Conservation (phyloP, 2,797 vertebrate species). For the Protonibea diacanthus region DNA sequence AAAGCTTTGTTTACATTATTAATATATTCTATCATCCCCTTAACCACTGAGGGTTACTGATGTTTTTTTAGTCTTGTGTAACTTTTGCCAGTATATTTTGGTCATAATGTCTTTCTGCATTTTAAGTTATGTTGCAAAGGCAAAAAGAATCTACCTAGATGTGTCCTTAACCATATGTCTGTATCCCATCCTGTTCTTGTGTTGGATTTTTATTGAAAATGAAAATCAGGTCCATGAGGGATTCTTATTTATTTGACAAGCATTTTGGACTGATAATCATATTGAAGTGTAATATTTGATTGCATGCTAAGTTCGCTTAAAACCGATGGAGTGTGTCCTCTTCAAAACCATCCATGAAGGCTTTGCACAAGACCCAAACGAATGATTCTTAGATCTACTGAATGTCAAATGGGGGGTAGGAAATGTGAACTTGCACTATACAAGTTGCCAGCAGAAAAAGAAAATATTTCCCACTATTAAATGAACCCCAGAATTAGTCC, state of each 20-base stretch:
- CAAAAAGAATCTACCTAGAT: conserved; percentile 87
- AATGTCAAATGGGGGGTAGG: conserved; percentile 67
- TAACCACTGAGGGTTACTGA: conserved; percentile 71
- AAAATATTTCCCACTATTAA: conserved; percentile 47
- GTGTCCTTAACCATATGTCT: conserved; percentile 74
- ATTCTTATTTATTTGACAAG: conserved; percentile 86
- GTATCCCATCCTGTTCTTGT: conserved; percentile 67
- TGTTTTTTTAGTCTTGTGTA: conserved; percentile 73
- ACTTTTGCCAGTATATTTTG: conserved; percentile 78
- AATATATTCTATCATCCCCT: conserved; percentile 85
- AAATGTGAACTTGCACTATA: conserved; percentile 83
- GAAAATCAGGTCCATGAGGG: conserved; percentile 76
- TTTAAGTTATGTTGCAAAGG: conserved; percentile 72
- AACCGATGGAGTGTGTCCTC: conserved; percentile 57
- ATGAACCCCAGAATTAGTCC: conserved; percentile 55
- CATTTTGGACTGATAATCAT: conserved; percentile 84
- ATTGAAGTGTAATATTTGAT: conserved; percentile 73
- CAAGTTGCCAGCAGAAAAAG: conserved; percentile 74
- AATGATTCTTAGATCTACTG: conserved; percentile 71
- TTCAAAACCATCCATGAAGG: conserved; percentile 67
- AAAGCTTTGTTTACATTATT: conserved; percentile 88
- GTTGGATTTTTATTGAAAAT: conserved; percentile 80
- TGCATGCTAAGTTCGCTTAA: conserved; percentile 65
- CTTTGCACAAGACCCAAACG: conserved; percentile 81
- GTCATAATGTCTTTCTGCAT: conserved; percentile 74